phyloP scores from a whole-genome alignment of 2,797 vertebrate genomes.

The Neopelma chrysocephalum region DNA sequence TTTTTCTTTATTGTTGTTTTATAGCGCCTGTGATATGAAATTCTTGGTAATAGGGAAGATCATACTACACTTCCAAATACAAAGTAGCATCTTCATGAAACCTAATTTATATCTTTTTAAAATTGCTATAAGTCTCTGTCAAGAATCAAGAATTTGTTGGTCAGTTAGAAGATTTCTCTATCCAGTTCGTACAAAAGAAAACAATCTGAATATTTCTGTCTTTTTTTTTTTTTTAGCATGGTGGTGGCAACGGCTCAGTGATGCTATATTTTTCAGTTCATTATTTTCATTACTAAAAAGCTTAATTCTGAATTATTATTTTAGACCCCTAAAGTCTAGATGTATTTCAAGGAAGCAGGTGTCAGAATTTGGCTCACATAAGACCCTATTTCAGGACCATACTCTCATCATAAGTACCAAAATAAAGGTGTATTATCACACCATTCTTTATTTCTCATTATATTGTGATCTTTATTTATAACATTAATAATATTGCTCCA shows the following conservation, averaged over 20 bases:
- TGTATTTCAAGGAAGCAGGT: not conserved
- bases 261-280: not conserved
- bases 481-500: slow-evolving; percentile 24
- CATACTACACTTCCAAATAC: not conserved
- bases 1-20: not conserved
- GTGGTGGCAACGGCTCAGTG: not conserved
- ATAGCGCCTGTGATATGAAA: not conserved
- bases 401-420: not conserved
- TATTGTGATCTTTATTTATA: slow-evolving; percentile 28
- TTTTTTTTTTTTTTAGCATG: not conserved
- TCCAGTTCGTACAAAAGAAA: not conserved
- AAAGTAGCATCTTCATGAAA: not conserved
- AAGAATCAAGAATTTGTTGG: slow-evolving; percentile 41
- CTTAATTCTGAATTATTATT: not conserved
- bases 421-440: not conserved
- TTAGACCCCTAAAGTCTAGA: not conserved
- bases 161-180: not conserved
- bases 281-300: not conserved
- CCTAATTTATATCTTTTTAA: not conserved
- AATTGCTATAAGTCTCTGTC: not conserved
- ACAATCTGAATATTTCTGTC: not conserved
- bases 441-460: slow-evolving; percentile 5
- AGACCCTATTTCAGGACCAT: not conserved
- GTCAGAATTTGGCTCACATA: not conserved
- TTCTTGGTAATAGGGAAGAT: not conserved